phyloP scores from a whole-genome alignment of 2,113 vertebrate genomes.

The Chlamydotis undulata region DNA sequence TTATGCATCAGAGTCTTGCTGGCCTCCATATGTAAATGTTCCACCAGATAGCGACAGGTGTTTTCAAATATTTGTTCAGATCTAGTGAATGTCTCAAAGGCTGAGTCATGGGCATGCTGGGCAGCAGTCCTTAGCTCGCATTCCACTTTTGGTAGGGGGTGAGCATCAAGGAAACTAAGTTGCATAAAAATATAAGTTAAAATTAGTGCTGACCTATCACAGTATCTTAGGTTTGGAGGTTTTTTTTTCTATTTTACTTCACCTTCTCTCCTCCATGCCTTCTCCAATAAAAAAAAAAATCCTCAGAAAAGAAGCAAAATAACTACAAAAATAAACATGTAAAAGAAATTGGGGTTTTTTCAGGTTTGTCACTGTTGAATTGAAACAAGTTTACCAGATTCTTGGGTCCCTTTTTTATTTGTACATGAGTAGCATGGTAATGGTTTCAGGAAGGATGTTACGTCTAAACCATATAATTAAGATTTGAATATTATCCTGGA shows the following conservation, averaged over 20 bases:
- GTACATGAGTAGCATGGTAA: not conserved
- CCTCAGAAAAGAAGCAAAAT: not conserved
- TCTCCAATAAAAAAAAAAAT: not conserved
- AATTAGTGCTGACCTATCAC: not conserved
- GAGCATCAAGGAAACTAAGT: not conserved
- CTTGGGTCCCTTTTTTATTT: not conserved
- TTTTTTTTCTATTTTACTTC: not conserved
- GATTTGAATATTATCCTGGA: not conserved
- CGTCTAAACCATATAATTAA: not conserved
- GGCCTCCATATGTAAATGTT: not conserved
- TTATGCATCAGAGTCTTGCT: not conserved
- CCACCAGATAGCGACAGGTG: not conserved
- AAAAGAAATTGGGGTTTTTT: not conserved
- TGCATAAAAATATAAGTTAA: not conserved
- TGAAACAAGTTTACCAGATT: not conserved
- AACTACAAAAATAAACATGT: not conserved
- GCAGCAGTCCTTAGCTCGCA: not conserved
- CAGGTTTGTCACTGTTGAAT: not conserved
- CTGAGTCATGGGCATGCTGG: not conserved
- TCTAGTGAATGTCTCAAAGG: not conserved
- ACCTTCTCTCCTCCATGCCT: not conserved
- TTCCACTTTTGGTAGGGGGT: not conserved
- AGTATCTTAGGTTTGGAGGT: not conserved
- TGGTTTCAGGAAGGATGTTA: not conserved
- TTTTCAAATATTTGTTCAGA: not conserved